Base-by-base conservation (phyloP, 1,140 invertebrate genomes). In the Cydia amplana region DNA sequence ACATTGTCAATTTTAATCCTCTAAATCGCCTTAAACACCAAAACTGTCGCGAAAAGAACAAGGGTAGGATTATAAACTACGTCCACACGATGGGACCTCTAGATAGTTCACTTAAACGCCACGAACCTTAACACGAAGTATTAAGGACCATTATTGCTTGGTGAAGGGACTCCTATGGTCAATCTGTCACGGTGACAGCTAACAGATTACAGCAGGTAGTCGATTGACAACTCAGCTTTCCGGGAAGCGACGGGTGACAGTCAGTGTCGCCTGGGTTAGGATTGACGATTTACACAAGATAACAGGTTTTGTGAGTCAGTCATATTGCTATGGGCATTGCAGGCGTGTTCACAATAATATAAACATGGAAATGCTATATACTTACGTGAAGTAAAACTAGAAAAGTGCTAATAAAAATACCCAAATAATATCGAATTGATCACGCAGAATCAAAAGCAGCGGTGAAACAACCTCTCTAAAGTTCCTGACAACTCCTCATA, bases 1-100 rank as follows among this genome's bases (percentile, higher is more conserved):
- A 23, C 55, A 23, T 23, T 60, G 20, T 51, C 49, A 60, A 60
- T 20, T 23, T 23, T 23, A 60, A 60, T 60, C 55, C 43, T 9
- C 2, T 60, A 60, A 60, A 60, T 60, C 55, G 55, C 23, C 55
- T 60, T 60, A 60, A 60, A 60, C 55, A 60, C 55, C 55, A n/a
- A 51, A 51, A 60, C 55, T 60, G 55, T 60, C 55, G 55, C 55
- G 55, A 60, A 60, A 60, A 60, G 55, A 60, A 60, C 55, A 60
- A 60, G 55, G 55, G 55, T 60, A 23, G 55, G 55, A 60, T 60
- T 60, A 60, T 60, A 60, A 60, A 60, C 55, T 60, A 60, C 51
- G 51, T 55, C 43, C 51, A 18, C 20, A 60, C 55, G 20, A 60
- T 20, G 55, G 51, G 51, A 18, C 51, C 51, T 18, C 18, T 23